Conservation (phyloP, 2,888 invertebrate species). For the Dynastes grantii region DNA sequence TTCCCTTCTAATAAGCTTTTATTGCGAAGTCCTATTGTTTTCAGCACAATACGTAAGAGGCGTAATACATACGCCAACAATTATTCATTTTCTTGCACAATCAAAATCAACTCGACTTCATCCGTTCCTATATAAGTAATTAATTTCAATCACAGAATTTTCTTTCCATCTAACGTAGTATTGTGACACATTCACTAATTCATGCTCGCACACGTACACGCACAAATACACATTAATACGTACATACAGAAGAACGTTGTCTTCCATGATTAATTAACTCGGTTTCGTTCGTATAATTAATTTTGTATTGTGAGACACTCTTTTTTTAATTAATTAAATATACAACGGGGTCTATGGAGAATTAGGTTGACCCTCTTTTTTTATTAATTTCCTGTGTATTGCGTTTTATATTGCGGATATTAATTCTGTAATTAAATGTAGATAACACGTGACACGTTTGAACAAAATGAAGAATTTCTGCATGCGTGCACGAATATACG, state of each 20-base stretch:
- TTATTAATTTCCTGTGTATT: slow-evolving; percentile 54
- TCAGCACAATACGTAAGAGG: slow-evolving; percentile 10
- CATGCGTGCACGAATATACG: slow-evolving; percentile 14
- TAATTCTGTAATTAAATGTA: slow-evolving; percentile 53
- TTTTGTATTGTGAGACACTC: slow-evolving; percentile 54
- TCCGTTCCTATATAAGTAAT: slow-evolving; percentile 34
- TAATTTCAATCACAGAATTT: slow-evolving; percentile 51
- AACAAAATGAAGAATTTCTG: slow-evolving; percentile 31
- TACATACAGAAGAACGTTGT: slow-evolving; percentile 33
- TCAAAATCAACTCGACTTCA: slow-evolving; percentile 31
- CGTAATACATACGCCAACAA: slow-evolving; percentile 2
- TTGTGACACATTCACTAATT: slow-evolving; percentile 42
- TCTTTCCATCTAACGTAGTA: slow-evolving; percentile 46
- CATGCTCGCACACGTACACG: neutral
- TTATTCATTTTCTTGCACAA: slow-evolving; percentile 43
- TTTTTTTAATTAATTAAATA: slow-evolving; percentile 55
- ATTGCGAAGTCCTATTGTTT: slow-evolving; percentile 27
- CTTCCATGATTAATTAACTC: slow-evolving; percentile 54
- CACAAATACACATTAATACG: neutral
- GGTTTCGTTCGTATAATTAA: slow-evolving; percentile 53
- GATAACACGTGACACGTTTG: slow-evolving; percentile 34
- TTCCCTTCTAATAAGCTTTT: neutral
- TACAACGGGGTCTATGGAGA: slow-evolving; percentile 49
- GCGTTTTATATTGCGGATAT: slow-evolving; percentile 50
- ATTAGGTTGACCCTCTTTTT: slow-evolving; percentile 49